Percentiles rank a stretch among this genome's conserved stretches.
phyloP scores from a whole-genome alignment of 2,113 vertebrate species.

The Oryzias celebensis region DNA sequence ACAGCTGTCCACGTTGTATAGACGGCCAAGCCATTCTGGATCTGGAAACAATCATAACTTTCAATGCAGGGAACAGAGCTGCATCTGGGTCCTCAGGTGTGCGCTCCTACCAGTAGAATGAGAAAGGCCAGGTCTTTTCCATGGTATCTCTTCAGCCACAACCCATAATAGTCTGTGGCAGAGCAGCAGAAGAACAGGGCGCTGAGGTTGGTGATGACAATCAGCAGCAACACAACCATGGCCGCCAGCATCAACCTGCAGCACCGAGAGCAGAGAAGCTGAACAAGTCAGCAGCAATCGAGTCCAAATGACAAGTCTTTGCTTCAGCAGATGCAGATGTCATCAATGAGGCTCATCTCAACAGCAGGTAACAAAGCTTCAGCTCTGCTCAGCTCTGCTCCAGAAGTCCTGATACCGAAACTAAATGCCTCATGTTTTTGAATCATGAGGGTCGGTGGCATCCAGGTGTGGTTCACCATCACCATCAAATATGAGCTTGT shows the following conservation, averaged over 20 bases:
- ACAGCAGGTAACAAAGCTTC: too few relatives aligned
- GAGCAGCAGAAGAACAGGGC: conserved; percentile 78
- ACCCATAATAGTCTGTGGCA: conserved; percentile 68
- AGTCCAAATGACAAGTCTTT: too few relatives aligned
- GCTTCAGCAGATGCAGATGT: too few relatives aligned
- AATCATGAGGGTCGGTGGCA: too few relatives aligned
- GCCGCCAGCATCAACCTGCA: conserved; percentile 76
- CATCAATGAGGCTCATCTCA: too few relatives aligned
- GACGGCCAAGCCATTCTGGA: conserved; percentile 82
- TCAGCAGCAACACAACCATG: conserved; percentile 75
- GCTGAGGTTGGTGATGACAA: conserved; percentile 67
- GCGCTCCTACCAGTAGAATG: conserved; percentile 72
- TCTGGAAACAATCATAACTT: conserved; percentile 55
- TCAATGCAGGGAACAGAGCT: neutral
- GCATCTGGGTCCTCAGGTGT: too few relatives aligned
- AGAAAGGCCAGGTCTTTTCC: conserved; percentile 78
- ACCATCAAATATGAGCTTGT: too few relatives aligned
- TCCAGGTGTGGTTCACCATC: too few relatives aligned
- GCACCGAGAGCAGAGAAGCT: conserved; percentile 11
- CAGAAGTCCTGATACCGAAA: too few relatives aligned
- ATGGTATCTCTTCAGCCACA: conserved; percentile 74
- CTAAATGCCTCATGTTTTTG: too few relatives aligned
- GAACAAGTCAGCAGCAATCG: neutral
- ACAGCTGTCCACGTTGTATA: conserved; percentile 83
- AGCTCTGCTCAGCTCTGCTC: too few relatives aligned